Conservation (phyloP, 23 tunicate species). For the Oikopleura vanhoeffeni region DNA sequence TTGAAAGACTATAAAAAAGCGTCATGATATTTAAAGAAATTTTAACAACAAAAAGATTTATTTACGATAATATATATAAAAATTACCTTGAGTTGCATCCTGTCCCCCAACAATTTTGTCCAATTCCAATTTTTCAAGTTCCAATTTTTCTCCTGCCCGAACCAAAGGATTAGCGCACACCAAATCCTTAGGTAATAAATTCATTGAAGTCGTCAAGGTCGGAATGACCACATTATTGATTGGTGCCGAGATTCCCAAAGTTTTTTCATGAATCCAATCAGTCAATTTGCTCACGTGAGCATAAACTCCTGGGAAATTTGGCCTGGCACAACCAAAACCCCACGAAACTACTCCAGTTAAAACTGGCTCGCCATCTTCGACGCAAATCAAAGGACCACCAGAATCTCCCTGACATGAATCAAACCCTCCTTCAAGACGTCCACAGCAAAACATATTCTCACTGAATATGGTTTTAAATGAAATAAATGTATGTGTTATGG, state of each 20-base stretch:
- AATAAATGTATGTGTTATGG: too few species aligned
- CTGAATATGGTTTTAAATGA: too few species aligned
- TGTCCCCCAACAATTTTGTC: background rate
- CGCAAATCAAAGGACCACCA: background rate
- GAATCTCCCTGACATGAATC: constrained; percentile 10
- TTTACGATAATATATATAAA: too few species aligned
- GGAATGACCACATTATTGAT: background rate
- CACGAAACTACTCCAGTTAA: constrained; percentile 1
- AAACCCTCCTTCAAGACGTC: constrained; percentile 2
- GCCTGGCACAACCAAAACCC: constrained; percentile 8
- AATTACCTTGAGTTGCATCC: background rate
- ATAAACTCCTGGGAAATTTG: background rate
- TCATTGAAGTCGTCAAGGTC: background rate
- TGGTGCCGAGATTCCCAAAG: background rate
- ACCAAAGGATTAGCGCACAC: background rate
- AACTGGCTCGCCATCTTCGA: constrained; percentile 3
- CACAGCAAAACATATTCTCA: background rate
- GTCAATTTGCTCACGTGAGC: background rate
- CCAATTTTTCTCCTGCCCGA: background rate
- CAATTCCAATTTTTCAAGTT: background rate
- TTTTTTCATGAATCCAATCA: background rate
- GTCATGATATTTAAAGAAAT: too few species aligned
- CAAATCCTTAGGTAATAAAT: background rate
- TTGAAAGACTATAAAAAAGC: too few species aligned
- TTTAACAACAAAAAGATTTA: too few species aligned